Evolutionary conservation across 2,888 invertebrate species (phyloP).

Genomic region (Synanthedon andrenaeformis): DNA sequence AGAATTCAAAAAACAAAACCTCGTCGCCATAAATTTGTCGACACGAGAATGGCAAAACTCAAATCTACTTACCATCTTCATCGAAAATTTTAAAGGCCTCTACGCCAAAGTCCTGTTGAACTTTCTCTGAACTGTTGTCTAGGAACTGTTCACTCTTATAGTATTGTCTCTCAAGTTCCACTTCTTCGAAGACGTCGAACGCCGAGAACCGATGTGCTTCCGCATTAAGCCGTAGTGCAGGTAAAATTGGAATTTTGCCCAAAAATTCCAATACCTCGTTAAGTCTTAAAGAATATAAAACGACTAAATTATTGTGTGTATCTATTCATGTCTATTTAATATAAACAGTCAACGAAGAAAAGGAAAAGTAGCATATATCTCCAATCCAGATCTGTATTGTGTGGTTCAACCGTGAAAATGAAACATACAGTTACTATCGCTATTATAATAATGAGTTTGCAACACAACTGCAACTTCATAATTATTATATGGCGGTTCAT

Average conservation of each 20-base stretch:
- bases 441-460: too few species aligned
- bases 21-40: too few species aligned
- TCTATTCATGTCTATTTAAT: conserved; percentile 2
- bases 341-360: neutral
- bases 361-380: conserved; percentile 5
- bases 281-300: conserved; percentile 66
- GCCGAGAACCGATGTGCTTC: conserved; percentile 73
- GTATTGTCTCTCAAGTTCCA: conserved; percentile 54
- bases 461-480: too few species aligned
- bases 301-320: too few species aligned
- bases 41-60: too few species aligned
- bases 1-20: too few species aligned
- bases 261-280: conserved; percentile 80
- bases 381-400: conserved; percentile 3
- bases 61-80: conserved; percentile 43
- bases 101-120: conserved; percentile 51
- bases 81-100: conserved; percentile 59
- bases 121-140: conserved; percentile 47
- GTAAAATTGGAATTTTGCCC: conserved; percentile 85
- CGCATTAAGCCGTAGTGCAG: conserved; percentile 76
- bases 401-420: neutral
- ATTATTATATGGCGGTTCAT: too few species aligned
- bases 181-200: conserved; percentile 72
- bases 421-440: too few species aligned
- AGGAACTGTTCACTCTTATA: conserved; percentile 44